Evolutionary conservation across 2,113 vertebrate genomes (phyloP).

Genomic region (Phyllostomus discolor): DNA sequence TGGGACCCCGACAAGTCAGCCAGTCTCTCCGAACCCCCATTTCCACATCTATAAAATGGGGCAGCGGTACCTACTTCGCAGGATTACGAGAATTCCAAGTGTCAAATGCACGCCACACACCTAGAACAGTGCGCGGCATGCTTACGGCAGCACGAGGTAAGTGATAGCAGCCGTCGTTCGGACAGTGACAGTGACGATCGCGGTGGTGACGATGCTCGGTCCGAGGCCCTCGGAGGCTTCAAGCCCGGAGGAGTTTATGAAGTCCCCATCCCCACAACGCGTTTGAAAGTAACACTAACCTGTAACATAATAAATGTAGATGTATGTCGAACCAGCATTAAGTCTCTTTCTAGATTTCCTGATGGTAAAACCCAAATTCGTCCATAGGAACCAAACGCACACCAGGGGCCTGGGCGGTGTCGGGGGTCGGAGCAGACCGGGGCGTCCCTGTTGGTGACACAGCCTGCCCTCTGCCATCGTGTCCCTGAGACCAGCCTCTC

Average conservation of each 20-base stretch:
- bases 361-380: background rate
- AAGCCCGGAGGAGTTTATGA: background rate
- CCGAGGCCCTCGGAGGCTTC: background rate
- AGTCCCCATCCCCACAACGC: background rate
- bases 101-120: background rate
- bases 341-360: background rate
- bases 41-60: background rate
- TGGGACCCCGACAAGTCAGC: background rate
- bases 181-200: accelerated
- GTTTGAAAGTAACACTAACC: background rate
- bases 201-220: background rate
- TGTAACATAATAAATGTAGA: background rate
- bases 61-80: background rate
- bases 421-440: accelerated
- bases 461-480: background rate
- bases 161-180: accelerated
- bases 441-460: background rate
- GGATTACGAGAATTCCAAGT: background rate
- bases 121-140: background rate
- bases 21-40: background rate
- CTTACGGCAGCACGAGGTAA: background rate
- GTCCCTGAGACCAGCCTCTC: background rate
- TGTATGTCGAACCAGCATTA: background rate
- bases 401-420: background rate
- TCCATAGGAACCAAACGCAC: background rate